A percentile compares a stretch with the other conserved stretches of the same genome.
Evolutionary conservation across 2,797 vertebrate genomes (phyloP).

Genomic region (Lutjanus argentimaculatus): DNA sequence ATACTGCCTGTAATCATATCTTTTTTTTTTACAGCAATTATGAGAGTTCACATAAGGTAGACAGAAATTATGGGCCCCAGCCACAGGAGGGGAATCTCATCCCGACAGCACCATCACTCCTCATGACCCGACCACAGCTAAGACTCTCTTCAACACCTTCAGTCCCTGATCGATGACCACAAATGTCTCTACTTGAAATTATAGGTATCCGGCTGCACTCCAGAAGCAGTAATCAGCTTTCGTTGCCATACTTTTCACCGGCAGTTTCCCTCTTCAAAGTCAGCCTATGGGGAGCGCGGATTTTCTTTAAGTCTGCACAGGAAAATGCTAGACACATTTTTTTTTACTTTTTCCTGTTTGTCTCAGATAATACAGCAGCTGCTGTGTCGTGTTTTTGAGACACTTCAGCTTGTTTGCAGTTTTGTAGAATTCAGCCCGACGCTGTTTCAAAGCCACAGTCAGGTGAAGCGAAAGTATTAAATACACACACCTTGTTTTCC

Average conservation of each 20-base stretch:
- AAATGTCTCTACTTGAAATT: slow-evolving; percentile 34
- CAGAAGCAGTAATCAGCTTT: slow-evolving; percentile 44
- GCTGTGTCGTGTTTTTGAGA: slow-evolving; percentile 41
- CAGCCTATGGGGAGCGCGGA: slow-evolving; percentile 12
- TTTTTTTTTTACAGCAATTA: slow-evolving; percentile 12
- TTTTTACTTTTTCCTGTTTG: slow-evolving; percentile 25
- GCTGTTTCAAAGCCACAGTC: slow-evolving; percentile 1
- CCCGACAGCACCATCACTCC: slow-evolving; percentile 17
- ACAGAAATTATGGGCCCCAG: not conserved
- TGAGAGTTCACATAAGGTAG: slow-evolving; percentile 5
- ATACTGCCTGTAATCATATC: slow-evolving; percentile 6
- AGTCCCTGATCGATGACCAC: slow-evolving; percentile 44
- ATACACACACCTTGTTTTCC: slow-evolving; percentile 4
- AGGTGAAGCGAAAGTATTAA: slow-evolving; percentile 4
- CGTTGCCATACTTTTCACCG: slow-evolving; percentile 2
- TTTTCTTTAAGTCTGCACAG: slow-evolving; percentile 26
- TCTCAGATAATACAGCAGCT: slow-evolving; percentile 50
- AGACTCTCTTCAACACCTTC: slow-evolving; percentile 13
- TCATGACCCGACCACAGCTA: slow-evolving; percentile 7
- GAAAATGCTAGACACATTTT: slow-evolving; percentile 21
- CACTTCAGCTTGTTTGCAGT: slow-evolving; percentile 29
- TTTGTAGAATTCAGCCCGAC: slow-evolving; percentile 24
- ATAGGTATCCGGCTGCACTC: slow-evolving; percentile 23
- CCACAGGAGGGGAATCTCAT: slow-evolving; percentile 6
- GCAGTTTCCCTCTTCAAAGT: slow-evolving; percentile 22